Conservation (phyloP, 1,140 invertebrate genomes). For the Drosophila lacertosa region DNA sequence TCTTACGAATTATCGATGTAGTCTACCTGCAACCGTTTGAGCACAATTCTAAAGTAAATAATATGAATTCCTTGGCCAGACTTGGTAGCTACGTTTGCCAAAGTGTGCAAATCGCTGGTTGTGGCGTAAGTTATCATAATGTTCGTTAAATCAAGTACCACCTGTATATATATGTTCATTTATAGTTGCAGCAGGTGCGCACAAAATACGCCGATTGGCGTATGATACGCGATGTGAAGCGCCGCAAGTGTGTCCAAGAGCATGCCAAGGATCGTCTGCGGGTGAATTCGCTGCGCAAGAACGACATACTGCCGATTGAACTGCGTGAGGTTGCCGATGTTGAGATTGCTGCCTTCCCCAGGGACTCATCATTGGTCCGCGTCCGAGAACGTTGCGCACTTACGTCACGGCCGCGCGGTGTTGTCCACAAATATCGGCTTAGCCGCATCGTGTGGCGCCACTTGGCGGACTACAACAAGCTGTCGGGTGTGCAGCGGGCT, state of each 20-base stretch:
- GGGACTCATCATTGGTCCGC: constrained; percentile 88
- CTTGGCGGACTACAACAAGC: constrained; percentile 95
- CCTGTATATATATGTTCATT: neutral
- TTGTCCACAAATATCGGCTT: constrained; percentile 90
- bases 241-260: constrained; percentile 89
- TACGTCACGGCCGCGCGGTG: constrained; percentile 90
- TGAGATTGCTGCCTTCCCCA: constrained; percentile 90
- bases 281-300: constrained; percentile 91
- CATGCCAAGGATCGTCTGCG: constrained; percentile 89
- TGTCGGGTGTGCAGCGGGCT: constrained; percentile 94
- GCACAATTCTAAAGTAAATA: neutral
- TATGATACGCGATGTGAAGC: constrained; percentile 93
- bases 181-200: constrained; percentile 88
- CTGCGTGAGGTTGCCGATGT: constrained; percentile 90
- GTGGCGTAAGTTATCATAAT: constrained; percentile 64
- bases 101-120: constrained; percentile 73
- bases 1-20: constrained; percentile 10
- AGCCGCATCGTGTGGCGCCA: constrained; percentile 95
- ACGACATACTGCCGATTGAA: constrained; percentile 92
- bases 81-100: constrained; percentile 65
- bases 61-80: constrained; percentile 68
- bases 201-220: constrained; percentile 90
- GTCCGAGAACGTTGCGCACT: constrained; percentile 90
- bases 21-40: neutral
- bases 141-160: neutral